Evolutionary conservation across 2,113 vertebrate species (phyloP).

Genomic region (Natator depressus): DNA sequence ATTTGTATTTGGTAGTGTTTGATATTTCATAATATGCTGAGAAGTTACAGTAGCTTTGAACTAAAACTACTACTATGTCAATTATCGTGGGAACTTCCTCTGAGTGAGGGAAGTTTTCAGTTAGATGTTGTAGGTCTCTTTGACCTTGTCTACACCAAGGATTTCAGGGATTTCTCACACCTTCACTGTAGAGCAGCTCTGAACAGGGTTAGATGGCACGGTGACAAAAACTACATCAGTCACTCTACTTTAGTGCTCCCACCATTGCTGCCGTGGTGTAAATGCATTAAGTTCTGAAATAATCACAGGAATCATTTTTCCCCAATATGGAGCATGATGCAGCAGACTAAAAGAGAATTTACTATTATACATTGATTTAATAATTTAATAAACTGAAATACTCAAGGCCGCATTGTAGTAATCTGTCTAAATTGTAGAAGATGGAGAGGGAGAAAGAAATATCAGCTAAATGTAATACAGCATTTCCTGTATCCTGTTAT

Average conservation of each 20-base stretch:
- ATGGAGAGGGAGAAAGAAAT: constrained; percentile 51
- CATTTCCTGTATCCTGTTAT: constrained; percentile 75
- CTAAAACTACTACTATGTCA: neutral
- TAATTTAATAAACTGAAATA: neutral
- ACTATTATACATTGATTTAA: neutral
- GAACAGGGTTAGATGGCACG: accelerated
- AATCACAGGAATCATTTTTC: neutral
- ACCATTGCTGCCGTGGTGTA: neutral
- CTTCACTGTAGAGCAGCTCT: neutral
- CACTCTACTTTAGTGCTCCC: neutral
- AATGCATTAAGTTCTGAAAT: neutral
- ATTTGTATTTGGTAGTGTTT: neutral
- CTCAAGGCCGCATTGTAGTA: neutral
- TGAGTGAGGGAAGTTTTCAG: neutral
- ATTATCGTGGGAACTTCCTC: neutral
- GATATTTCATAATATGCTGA: neutral
- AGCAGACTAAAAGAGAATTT: neutral
- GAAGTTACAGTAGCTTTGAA: neutral
- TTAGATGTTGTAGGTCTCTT: neutral
- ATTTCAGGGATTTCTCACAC: neutral
- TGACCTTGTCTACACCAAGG: neutral
- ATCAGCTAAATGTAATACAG: constrained; percentile 46
- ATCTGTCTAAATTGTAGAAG: constrained; percentile 16
- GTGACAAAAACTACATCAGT: neutral
- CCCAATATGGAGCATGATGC: neutral